Conservation (phyloP, 2,113 vertebrate genomes). For the Halichoeres trimaculatus region DNA sequence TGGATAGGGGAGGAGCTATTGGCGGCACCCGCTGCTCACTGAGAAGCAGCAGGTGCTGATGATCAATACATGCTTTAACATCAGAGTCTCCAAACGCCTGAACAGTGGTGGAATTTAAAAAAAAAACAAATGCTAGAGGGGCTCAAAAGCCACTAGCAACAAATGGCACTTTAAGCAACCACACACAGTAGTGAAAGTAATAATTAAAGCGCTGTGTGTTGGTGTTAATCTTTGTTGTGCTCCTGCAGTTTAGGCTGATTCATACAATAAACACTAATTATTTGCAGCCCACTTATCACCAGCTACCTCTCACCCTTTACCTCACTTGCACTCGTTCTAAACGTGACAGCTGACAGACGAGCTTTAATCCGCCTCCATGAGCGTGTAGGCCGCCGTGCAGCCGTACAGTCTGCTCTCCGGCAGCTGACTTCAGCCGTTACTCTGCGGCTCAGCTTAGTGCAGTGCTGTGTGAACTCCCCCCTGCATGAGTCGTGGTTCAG, state of each 20-base stretch:
- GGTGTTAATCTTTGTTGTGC: conserved; percentile 22
- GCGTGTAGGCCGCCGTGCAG: conserved; percentile 9
- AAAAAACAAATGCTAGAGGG: no score
- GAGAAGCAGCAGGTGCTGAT: no score
- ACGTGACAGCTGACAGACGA: conserved; percentile 26
- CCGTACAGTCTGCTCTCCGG: conserved; percentile 26
- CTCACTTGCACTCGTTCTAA: conserved; percentile 36
- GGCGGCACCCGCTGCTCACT: no score
- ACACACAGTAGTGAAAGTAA: neutral
- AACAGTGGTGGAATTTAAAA: no score
- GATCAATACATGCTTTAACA: no score
- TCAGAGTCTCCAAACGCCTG: no score
- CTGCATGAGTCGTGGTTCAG: conserved; percentile 32
- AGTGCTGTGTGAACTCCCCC: conserved; percentile 14
- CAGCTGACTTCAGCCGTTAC: conserved; percentile 25
- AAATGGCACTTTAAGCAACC: neutral
- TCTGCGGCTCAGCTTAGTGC: neutral
- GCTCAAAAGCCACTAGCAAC: neutral
- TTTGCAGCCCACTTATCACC: conserved; percentile 36
- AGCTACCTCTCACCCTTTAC: conserved; percentile 41
- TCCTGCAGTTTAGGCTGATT: conserved; percentile 36
- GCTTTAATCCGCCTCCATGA: conserved; percentile 27
- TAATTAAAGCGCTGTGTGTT: conserved; percentile 14
- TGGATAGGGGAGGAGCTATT: no score
- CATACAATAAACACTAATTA: conserved; percentile 26